Conservation (phyloP, 2,888 invertebrate genomes). For the Seira musarum region DNA sequence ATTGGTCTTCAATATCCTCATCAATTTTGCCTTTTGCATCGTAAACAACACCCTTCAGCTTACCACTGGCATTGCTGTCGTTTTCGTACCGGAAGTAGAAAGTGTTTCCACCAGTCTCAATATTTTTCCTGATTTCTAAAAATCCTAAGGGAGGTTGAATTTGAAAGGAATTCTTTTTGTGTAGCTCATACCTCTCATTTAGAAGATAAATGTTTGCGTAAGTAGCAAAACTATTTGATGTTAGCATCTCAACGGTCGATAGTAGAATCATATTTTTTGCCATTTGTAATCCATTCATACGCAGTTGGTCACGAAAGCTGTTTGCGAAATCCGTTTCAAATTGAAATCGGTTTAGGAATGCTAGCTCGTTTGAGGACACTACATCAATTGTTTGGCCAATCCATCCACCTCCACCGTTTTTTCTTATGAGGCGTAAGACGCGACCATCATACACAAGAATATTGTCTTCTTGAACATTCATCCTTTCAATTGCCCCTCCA, state of each 20-base stretch:
- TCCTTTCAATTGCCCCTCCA: neutral
- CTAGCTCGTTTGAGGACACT: neutral
- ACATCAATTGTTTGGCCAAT: too few relatives aligned
- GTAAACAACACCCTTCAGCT: too few relatives aligned
- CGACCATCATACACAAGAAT: constrained; percentile 1
- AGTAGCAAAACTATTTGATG: neutral
- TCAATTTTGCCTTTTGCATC: too few relatives aligned
- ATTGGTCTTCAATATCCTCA: too few relatives aligned
- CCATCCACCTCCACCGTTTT: neutral
- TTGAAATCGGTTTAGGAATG: neutral
- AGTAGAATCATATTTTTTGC: neutral
- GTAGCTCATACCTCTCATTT: too few relatives aligned
- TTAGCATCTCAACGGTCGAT: neutral
- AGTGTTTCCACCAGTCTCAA: neutral
- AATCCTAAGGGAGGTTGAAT: too few relatives aligned
- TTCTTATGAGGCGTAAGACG: neutral
- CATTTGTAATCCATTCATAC: neutral
- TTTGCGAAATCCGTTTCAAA: neutral
- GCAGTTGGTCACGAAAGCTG: neutral
- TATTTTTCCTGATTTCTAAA: too few relatives aligned
- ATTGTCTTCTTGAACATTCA: neutral
- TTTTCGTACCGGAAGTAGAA: neutral
- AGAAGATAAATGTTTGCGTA: neutral
- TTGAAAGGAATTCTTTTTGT: too few relatives aligned
- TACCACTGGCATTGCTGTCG: too few relatives aligned